A percentile compares a stretch with the other conserved stretches of the same genome.
Evolutionary conservation across 2,888 invertebrate species (phyloP).

Genomic region (Pheosia gnoma): DNA sequence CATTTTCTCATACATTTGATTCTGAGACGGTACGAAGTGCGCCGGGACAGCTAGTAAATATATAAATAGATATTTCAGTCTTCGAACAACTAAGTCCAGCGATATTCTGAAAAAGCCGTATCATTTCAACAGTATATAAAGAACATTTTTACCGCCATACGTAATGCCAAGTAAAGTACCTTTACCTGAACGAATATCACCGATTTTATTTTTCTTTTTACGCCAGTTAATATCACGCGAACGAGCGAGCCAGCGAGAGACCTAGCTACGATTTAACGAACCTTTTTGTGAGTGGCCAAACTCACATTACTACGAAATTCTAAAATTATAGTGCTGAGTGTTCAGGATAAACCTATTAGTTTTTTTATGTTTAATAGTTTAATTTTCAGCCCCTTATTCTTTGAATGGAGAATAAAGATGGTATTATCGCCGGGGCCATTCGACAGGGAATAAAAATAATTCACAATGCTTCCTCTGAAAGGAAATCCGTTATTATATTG

Average conservation of each 20-base stretch:
- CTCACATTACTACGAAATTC: constrained; percentile 35
- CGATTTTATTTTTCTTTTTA: constrained; percentile 36
- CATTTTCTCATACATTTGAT: too few relatives aligned
- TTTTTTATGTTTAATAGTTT: constrained; percentile 23
- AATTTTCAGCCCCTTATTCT: constrained; percentile 26
- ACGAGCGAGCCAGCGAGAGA: constrained; percentile 30
- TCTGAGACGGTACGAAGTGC: too few relatives aligned
- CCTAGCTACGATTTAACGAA: constrained; percentile 35
- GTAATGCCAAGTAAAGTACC: constrained; percentile 3
- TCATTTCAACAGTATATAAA: not conserved
- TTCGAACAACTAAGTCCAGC: not conserved
- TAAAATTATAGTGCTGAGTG: constrained; percentile 19
- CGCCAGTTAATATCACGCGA: constrained; percentile 39
- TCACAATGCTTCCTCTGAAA: constrained; percentile 10
- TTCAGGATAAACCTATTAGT: constrained; percentile 2
- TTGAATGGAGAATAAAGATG: constrained; percentile 8
- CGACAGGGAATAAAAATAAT: constrained; percentile 1
- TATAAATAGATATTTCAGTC: not conserved
- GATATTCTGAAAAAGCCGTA: not conserved
- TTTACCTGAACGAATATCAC: constrained; percentile 13
- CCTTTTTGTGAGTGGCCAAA: constrained; percentile 25
- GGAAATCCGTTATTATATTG: constrained; percentile 12
- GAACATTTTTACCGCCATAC: not conserved
- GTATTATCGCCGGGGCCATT: not conserved
- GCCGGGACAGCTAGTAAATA: too few relatives aligned